Conservation (phyloP, 1,140 invertebrate species). For the Drosophila busckii region DNA sequence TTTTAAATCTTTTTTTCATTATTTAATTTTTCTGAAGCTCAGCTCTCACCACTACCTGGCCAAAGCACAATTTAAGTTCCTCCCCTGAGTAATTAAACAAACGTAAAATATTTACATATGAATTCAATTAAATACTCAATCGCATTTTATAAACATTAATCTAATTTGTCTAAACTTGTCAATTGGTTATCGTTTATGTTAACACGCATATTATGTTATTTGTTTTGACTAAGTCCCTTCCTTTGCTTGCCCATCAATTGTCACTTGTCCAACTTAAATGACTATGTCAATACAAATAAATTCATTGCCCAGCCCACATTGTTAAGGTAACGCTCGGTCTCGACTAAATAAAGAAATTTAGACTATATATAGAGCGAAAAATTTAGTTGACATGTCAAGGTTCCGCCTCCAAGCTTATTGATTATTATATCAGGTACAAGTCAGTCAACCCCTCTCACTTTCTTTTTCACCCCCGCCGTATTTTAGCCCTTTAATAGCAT, state of each 20-base stretch:
- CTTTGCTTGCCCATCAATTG: not conserved
- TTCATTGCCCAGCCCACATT: not conserved
- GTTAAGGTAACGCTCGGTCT: not conserved
- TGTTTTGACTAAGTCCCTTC: not conserved
- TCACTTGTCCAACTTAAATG: constrained; percentile 7
- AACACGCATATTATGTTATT: not conserved
- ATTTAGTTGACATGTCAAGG: constrained; percentile 35
- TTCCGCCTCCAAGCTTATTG: constrained; percentile 38
- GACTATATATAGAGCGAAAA: not conserved
- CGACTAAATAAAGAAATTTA: not conserved
- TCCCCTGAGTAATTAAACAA: no score
- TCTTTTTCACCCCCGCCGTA: no score
- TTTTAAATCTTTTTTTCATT: no score
- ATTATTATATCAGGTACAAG: constrained; percentile 32
- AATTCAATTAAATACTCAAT: no score
- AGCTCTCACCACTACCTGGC: no score
- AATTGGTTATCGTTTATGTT: not conserved
- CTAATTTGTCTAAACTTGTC: no score
- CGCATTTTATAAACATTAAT: no score
- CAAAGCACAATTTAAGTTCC: no score
- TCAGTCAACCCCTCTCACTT: constrained; percentile 3
- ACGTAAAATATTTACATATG: no score
- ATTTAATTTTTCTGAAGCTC: no score
- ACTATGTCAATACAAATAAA: not conserved
- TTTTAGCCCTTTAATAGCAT: no score